Percentiles rank a stretch among this genome's conserved stretches.
These are phyloP conservation scores for Gyrodactylus bullatarudis DNA, from an alignment of 1,140 invertebrate genomes.

Conservation along the genomic window DNA sequence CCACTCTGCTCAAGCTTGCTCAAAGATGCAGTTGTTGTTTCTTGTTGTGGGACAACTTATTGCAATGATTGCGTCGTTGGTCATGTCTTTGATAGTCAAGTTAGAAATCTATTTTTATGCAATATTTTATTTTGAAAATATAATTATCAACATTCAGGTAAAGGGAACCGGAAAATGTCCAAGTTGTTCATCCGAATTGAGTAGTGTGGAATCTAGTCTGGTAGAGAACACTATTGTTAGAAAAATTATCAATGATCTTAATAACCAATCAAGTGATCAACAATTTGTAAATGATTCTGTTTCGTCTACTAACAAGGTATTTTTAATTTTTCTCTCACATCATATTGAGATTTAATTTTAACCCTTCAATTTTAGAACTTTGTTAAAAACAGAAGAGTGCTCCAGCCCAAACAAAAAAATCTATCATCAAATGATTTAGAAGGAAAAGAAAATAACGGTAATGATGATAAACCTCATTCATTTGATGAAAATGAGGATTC, in stretches of 20 bases:
- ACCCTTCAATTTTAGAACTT: not conserved
- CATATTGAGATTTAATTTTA: not conserved
- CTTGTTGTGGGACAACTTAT: not conserved
- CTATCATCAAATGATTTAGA: not conserved
- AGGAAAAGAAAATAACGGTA: not conserved
- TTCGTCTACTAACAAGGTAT: not conserved
- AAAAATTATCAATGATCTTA: not conserved
- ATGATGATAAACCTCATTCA: not conserved
- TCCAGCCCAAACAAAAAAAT: not conserved
- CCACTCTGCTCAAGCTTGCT: slow-evolving; percentile 1
- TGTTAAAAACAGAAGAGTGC: slow-evolving; percentile 3
- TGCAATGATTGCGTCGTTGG: slow-evolving; percentile 1
- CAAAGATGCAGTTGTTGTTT: not conserved
- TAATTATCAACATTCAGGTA: not conserved
- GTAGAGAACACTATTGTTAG: not conserved
- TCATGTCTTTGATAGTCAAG: not conserved
- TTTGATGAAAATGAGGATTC: not conserved
- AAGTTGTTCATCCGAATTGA: not conserved
- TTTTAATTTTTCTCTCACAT: not conserved
- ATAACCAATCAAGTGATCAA: not conserved
- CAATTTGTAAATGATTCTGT: not conserved
- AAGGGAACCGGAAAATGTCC: not conserved
- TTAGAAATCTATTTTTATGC: not conserved
- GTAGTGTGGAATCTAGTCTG: not conserved
- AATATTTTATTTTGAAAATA: not conserved